Conservation (phyloP, 2,888 invertebrate genomes). For the Meiosimyza platycephala region DNA sequence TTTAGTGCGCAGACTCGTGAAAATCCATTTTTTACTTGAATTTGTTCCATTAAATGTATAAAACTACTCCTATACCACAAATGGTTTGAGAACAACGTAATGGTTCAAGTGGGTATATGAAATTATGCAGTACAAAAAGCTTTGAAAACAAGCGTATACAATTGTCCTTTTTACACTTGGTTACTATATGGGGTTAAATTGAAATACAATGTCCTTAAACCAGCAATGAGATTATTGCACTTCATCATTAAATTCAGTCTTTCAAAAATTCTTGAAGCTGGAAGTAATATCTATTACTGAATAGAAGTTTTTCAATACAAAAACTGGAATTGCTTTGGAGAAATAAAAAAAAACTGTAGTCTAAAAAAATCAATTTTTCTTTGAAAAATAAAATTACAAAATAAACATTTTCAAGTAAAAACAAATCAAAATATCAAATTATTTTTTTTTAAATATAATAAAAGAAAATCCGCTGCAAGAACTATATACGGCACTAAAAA, state of each 20-base stretch:
- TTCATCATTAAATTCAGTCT: constrained; percentile 18
- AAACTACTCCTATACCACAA: background rate
- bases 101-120: background rate
- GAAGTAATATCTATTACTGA: background rate
- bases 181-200: background rate
- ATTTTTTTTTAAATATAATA: background rate
- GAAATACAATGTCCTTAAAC: constrained; percentile 7
- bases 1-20: constrained; percentile 1
- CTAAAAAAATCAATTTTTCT: too few species aligned
- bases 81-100: background rate
- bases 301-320: too few species aligned
- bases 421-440: background rate
- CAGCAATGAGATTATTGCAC: constrained; percentile 20
- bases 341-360: too few species aligned
- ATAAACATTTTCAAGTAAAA: constrained; percentile 14
- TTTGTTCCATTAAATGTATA: background rate
- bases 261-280: constrained; percentile 18
- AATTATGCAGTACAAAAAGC: constrained; percentile 13
- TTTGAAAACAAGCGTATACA: constrained; percentile 4
- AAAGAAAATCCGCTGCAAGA: too few species aligned
- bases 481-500: background rate
- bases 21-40: background rate
- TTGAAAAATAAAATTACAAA: background rate
- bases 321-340: too few species aligned
- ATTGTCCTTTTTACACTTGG: constrained; percentile 20